A percentile compares a stretch with the other conserved stretches of the same genome.
Conservation (phyloP, 2,113 vertebrate genomes). For the Trichomycterus rosablanca region DNA sequence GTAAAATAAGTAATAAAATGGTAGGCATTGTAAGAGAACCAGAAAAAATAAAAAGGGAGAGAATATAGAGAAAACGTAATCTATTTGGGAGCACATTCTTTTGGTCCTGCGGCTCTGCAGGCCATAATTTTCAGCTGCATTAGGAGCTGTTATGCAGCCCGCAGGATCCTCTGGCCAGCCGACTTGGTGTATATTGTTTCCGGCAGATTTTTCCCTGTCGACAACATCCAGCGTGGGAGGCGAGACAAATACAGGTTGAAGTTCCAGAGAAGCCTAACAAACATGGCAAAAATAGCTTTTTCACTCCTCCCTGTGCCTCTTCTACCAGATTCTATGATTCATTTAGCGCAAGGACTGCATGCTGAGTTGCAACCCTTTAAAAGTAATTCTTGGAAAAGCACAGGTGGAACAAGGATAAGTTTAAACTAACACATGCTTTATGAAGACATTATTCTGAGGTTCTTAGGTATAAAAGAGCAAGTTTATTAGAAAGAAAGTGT, state of each 20-base stretch:
- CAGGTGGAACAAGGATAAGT: too few relatives aligned
- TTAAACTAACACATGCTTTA: too few relatives aligned
- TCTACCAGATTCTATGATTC: conserved; percentile 50
- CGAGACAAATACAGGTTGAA: conserved; percentile 56
- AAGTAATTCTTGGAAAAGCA: conserved; percentile 53
- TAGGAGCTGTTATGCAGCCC: conserved; percentile 43
- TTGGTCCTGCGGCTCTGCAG: conserved; percentile 55
- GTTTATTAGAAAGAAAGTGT: too few relatives aligned
- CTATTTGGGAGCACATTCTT: conserved; percentile 63
- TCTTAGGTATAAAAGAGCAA: too few relatives aligned
- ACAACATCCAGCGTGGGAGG: conserved; percentile 50
- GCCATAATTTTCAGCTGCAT: conserved; percentile 63
- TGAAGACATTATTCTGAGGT: too few relatives aligned
- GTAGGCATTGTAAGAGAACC: neutral
- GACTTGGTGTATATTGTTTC: conserved; percentile 45
- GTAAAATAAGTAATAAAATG: neutral
- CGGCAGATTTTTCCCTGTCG: conserved; percentile 24
- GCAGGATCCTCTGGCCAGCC: conserved; percentile 42
- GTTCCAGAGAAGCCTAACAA: conserved; percentile 57
- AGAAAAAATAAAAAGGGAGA: neutral
- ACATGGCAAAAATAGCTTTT: conserved; percentile 54
- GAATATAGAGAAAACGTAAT: conserved; percentile 44
- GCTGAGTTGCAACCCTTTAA: too few relatives aligned
- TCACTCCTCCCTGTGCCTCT: conserved; percentile 34
- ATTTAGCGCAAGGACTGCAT: too few relatives aligned